Base-by-base conservation (phyloP, 1,140 invertebrate species). In the Belonocnema kinseyi region DNA sequence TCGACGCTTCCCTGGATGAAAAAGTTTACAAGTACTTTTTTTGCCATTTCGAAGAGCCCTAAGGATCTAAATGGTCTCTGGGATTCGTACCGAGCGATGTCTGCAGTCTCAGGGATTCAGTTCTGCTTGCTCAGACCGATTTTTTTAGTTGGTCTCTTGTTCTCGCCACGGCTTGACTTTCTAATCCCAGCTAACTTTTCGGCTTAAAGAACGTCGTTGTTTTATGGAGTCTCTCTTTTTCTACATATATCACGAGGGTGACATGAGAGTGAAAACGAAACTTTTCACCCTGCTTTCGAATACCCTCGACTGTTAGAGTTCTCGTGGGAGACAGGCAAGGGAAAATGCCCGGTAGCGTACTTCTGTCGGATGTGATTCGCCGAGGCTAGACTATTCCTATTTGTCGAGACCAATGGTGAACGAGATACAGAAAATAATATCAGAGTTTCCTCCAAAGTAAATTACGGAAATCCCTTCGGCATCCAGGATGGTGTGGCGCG, bases 351-450 rank as follows among this genome's bases (percentile, higher is more conserved):
- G 21, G 61, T 66, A 40, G 61, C 61, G 26, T 40, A 16, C 17
- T 19, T 58, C 12, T 21, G 17, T 21, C 56, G 17, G 26, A 40
- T 66, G 10, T 66, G 58, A 66, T 66, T 66, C 58, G 58, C 33
- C 13, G 58, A 0, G 53, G 72, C 70, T 54, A 73, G 73, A 72
- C 61, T 52, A 74, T 78, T 82, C 79, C 80, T 78, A 80, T 82
- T 86, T 83, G 77, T 78, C 78, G 77, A 72, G 78, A 73, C 74
- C 79, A 80, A 83, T 80, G 74, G 79, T 50, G 66, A 76, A 82
- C 72, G 82, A 86, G 84, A 89, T 85, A 85, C 84, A 87, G 85
- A 89, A 90, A 89, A 89, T 89, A 89, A 90, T 88, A 90, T 85
- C 85, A 77, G 73, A 83, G 79, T 75, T 84, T 82, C 82, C 78